phyloP scores from a whole-genome alignment of 2,113 vertebrate species.

The Muscicapa adusta region DNA sequence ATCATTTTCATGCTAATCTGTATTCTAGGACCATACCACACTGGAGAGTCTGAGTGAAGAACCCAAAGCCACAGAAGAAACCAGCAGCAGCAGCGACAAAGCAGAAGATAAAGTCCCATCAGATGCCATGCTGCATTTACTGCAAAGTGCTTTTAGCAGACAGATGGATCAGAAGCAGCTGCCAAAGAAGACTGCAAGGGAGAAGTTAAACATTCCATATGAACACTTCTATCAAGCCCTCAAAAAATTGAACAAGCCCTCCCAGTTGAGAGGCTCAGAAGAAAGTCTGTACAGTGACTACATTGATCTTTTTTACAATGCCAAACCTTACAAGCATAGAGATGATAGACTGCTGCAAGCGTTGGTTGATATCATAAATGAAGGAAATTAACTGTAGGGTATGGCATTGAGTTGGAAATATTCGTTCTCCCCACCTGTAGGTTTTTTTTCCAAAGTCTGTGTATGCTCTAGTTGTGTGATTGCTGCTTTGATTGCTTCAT shows the following conservation, averaged over 20 bases:
- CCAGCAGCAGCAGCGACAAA: background rate
- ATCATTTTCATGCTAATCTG: background rate
- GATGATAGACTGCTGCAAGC: conserved; percentile 92
- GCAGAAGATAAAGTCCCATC: conserved; percentile 55
- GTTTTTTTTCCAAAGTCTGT: conserved; percentile 22
- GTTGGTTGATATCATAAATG: conserved; percentile 84
- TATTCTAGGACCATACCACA: conserved; percentile 76
- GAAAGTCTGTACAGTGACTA: conserved; percentile 88
- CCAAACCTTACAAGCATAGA: conserved; percentile 89
- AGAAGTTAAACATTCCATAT: conserved; percentile 74
- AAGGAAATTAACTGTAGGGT: conserved; percentile 66
- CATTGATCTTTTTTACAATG: conserved; percentile 87
- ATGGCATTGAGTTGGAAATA: conserved; percentile 61
- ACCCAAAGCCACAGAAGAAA: background rate
- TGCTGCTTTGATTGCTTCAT: conserved; percentile 58
- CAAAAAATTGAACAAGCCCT: conserved; percentile 83
- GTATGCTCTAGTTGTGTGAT: conserved; percentile 48
- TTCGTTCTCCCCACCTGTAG: conserved; percentile 37
- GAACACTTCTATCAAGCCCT: conserved; percentile 86
- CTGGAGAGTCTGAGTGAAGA: conserved; percentile 51
- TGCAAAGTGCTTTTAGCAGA: conserved; percentile 86
- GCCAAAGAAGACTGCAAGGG: conserved; percentile 58
- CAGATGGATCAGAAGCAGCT: conserved; percentile 63
- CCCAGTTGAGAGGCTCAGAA: conserved; percentile 71
- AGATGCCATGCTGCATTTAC: conserved; percentile 81